phyloP scores from a whole-genome alignment of 1,140 invertebrate species.

The Diabrotica virgifera region DNA sequence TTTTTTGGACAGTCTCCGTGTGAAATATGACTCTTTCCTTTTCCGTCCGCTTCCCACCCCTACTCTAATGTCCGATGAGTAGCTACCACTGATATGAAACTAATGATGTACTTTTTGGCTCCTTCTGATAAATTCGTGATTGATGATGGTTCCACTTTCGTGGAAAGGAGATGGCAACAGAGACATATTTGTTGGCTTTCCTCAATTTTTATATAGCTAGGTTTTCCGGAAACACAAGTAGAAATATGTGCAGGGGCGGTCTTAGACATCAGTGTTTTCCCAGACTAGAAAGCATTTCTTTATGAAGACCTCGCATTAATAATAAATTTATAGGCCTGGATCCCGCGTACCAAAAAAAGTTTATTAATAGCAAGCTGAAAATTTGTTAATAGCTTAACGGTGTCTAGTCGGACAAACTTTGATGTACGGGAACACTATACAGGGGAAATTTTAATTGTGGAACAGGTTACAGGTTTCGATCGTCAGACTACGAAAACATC shows the following conservation, averaged over 20 bases:
- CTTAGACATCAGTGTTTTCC: no score
- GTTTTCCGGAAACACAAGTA: neutral
- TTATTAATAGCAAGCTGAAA: no score
- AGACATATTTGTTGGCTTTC: constrained; percentile 18
- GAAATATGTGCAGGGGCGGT: neutral
- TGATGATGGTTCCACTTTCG: constrained; percentile 27
- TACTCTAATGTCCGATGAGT: constrained; percentile 34
- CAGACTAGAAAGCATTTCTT: no score
- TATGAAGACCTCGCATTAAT: no score
- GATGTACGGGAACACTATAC: no score
- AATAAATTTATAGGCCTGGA: no score
- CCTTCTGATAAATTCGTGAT: constrained; percentile 34
- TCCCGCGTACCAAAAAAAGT: no score
- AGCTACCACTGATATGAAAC: constrained; percentile 36
- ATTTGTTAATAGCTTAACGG: no score
- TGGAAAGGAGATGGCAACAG: constrained; percentile 5
- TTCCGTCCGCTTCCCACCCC: constrained; percentile 25
- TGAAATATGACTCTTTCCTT: constrained; percentile 31
- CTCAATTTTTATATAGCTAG: neutral
- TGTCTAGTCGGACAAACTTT: no score
- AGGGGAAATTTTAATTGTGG: no score
- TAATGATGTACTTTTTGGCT: constrained; percentile 41
- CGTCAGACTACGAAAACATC: no score
- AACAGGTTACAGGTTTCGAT: no score
- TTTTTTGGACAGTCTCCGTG: constrained; percentile 4